phyloP scores from a whole-genome alignment of 2,797 vertebrate genomes.

The Myotis myotis region DNA sequence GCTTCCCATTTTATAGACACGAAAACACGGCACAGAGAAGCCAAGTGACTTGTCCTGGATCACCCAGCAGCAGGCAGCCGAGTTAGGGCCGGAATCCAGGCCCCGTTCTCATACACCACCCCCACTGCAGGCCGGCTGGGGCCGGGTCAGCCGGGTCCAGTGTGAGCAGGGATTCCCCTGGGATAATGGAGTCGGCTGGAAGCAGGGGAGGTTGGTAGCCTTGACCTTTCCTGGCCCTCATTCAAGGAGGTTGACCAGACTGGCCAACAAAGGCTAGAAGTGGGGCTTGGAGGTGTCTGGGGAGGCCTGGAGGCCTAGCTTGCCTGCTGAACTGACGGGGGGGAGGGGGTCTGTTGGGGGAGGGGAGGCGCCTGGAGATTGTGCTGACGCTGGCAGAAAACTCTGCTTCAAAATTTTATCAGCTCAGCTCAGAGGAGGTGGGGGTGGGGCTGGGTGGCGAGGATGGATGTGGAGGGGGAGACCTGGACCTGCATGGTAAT shows the following conservation, averaged over 20 bases:
- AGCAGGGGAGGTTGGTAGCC: neutral
- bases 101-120: neutral
- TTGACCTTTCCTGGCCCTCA: neutral
- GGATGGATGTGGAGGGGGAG: neutral
- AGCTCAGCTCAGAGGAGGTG: slow-evolving; percentile 36
- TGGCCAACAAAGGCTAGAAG: neutral
- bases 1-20: neutral
- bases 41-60: accelerated
- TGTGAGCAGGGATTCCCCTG: neutral
- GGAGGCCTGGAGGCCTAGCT: neutral
- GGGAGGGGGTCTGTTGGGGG: slow-evolving; percentile 23
- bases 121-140: neutral
- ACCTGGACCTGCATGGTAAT: slow-evolving; percentile 63
- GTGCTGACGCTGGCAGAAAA: slow-evolving; percentile 80
- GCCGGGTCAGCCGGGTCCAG: neutral
- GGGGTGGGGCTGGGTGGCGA: slow-evolving; percentile 27
- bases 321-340: neutral
- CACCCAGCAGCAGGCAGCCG: neutral
- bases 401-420: slow-evolving; percentile 67
- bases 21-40: neutral
- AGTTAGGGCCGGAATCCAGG: neutral
- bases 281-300: neutral
- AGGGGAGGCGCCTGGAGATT: slow-evolving; percentile 55
- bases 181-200: neutral
- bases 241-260: neutral